phyloP scores from a whole-genome alignment of 2,113 vertebrate species.

The Hyaena hyaena region DNA sequence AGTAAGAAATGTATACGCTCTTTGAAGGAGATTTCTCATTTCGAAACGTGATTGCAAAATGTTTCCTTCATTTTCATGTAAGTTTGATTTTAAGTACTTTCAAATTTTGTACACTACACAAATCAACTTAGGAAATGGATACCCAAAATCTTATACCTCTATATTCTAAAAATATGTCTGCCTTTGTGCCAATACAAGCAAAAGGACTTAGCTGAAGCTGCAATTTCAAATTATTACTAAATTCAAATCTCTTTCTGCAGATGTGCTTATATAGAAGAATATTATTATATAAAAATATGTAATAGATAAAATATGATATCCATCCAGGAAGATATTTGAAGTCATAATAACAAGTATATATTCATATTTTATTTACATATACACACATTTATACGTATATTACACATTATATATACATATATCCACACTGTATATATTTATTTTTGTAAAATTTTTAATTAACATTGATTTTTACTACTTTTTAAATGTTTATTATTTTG shows the following conservation, averaged over 20 bases:
- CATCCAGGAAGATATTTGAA: not conserved
- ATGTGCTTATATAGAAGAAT: not conserved
- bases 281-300: not conserved
- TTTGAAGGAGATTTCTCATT: not conserved
- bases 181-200: not conserved
- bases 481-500: too few relatives aligned
- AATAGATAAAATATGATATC: not conserved
- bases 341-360: not conserved
- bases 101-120: not conserved
- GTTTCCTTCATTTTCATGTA: not conserved
- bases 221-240: conserved; percentile 20
- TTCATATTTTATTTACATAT: not conserved
- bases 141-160: not conserved
- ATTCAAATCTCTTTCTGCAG: not conserved
- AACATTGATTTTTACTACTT: not conserved
- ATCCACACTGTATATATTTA: too few relatives aligned
- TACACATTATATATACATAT: too few relatives aligned
- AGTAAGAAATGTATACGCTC: not conserved
- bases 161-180: not conserved
- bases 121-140: not conserved
- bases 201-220: not conserved
- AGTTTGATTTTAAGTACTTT: not conserved
- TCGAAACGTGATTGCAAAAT: not conserved
- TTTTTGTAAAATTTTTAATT: not conserved
- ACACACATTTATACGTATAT: not conserved